Base-by-base conservation (phyloP, 2,888 invertebrate genomes). In the Cheilosia variabilis region DNA sequence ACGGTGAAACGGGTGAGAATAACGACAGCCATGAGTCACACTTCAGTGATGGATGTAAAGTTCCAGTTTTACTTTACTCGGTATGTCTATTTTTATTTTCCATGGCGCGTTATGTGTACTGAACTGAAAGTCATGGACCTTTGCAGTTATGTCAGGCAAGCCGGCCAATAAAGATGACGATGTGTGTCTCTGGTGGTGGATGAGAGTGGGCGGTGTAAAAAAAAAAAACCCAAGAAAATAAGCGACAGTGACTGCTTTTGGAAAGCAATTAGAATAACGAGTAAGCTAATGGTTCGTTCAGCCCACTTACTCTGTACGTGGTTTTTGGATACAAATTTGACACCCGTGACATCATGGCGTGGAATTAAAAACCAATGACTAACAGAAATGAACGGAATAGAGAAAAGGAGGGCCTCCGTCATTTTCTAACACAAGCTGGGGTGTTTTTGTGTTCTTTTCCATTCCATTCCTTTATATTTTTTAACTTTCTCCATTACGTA, bases 61-160 rank as follows among this genome's bases (percentile, higher is more conserved):
- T 57, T 47, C 4, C 34, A 22, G 19, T 19, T 47, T 47, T 47
- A 47, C 17, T 9, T 45, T 45, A 24, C 50, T 37, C 57, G 55
- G 10, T 55, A 45, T 19, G 50, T 66, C 58, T 65, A 75, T 75
- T 66, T 75, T 75, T 65, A 75, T 75, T 15, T 17, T 41, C 37
- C 72, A 53, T 43, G 50, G 43, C 43, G 66, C 27, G 13, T 53
- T 13, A 27, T 50, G 58, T 50, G 57, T 41, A 57, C 37, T 47
- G 66, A 60, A 65, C 58, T 55, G 43, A 76, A 77, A 72, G 82
- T 82, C 82, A 72, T 77, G 77, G 62, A 83, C 72, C 66, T 83
- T 72, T 62, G 31, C 37, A 65, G 69, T 69, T 81, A n/a, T n/a
- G 41, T 76, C 37, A 81, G 60, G 52, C 53, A 22, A 77, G 60